phyloP scores from a whole-genome alignment of 2,797 vertebrate species.

The Eutrigla gurnardus region DNA sequence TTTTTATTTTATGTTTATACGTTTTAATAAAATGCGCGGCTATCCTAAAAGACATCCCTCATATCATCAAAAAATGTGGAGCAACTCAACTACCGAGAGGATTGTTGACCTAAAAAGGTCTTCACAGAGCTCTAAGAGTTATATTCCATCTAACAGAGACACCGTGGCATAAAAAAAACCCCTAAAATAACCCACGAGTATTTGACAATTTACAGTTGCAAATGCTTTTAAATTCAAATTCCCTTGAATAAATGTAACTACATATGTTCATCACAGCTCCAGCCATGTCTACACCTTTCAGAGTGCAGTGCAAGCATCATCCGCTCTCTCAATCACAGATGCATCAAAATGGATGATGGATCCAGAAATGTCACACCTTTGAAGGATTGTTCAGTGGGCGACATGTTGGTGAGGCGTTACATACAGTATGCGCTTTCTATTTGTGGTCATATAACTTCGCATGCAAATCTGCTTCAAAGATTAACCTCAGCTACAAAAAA shows the following conservation, averaged over 20 bases:
- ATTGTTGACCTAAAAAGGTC: conserved; percentile 28
- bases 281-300: neutral
- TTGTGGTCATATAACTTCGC: conserved; percentile 4
- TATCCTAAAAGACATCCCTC: neutral
- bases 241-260: neutral
- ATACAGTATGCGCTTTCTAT: neutral
- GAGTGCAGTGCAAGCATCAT: conserved; percentile 11
- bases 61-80: conserved; percentile 5
- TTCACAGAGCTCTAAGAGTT: conserved; percentile 1
- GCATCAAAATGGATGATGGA: conserved; percentile 31
- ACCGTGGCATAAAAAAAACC: neutral
- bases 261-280: neutral
- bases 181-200: neutral
- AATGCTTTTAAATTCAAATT: conserved; percentile 3
- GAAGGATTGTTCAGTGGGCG: conserved; percentile 9
- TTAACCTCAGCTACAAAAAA: neutral
- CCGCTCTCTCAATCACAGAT: conserved; percentile 17
- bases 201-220: conserved; percentile 2
- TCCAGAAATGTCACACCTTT: conserved; percentile 40
- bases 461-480: conserved; percentile 12
- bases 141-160: neutral
- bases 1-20: neutral
- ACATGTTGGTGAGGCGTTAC: conserved; percentile 16
- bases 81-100: conserved; percentile 1
- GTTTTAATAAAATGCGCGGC: neutral